Evolutionary conservation across 2,113 vertebrate genomes (phyloP), one percentile per base, ranked within the genome.

Genomic region (Amazona guildingii): DNA sequence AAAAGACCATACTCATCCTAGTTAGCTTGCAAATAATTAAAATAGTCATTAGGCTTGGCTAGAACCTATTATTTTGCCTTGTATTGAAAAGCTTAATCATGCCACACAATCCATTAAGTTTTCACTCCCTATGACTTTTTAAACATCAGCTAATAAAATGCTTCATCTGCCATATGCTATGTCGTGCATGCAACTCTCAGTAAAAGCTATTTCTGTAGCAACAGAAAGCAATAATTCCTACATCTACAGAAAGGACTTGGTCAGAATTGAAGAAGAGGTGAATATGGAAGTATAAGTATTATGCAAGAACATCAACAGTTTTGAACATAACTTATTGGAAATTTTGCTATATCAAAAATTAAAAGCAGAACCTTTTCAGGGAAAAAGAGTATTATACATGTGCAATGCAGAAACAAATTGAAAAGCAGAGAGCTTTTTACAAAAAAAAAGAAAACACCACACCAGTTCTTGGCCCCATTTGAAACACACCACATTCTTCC

Each of bases 61-160:
- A 19, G 39, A 85, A 44, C 11, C 12, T 91, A n/a, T 44, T 81
- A 74, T 57, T 94, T 64, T 85, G 14, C 51, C 69, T 88, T 35
- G 16, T 72, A 86, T 49, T 89, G 57, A 91, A 97, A 91, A 94
- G 70, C 83, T 76, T 44, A 87, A 83, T 93, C 78, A 86, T 69
- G 39, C 33, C 33, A n/a, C 17, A 35, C 7, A 91, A 69, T 31
- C 29, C 49, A 41, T 86, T 72, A 66, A 62, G 78, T 18, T 54
- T 85, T 70, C 43, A 51, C 16, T 83, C 8, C 9, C 69, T 48
- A 28, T 75, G 41, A 57, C 28, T 69, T 86, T 92, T 90, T 72
- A 88, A 78, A 44, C 61, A 84, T 48, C 46, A 72, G 33, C 13
- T 81, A 90, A 83, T 48, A 81, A 10, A 77, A 75, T 72, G 49